These are phyloP conservation scores for Melikaiella ostensackeni DNA, from an alignment of 2,888 invertebrate species.

Conservation along the genomic window DNA sequence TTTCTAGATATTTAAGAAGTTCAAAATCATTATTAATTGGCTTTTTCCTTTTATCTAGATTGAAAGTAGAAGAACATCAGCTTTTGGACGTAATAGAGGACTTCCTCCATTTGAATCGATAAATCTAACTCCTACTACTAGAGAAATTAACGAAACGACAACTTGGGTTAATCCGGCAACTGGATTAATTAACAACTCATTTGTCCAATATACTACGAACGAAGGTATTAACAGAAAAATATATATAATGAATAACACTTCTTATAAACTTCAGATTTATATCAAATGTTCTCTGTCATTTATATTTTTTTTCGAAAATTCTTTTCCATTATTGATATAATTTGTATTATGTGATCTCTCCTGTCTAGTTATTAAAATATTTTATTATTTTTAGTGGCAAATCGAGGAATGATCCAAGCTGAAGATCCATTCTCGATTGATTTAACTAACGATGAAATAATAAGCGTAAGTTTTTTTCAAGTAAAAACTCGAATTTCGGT, in stretches of 20 bases:
- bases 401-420: background rate
- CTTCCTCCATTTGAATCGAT: background rate
- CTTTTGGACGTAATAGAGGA: background rate
- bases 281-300: too few relatives aligned
- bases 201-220: slow-evolving; percentile 77
- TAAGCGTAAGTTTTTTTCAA: background rate
- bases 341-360: slow-evolving; percentile 14
- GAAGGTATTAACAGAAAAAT: slow-evolving; percentile 51
- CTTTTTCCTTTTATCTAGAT: background rate
- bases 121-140: slow-evolving; percentile 71
- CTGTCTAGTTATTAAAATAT: slow-evolving; percentile 2
- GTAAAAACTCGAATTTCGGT: slow-evolving; percentile 79
- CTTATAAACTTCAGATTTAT: slow-evolving; percentile 23
- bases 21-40: background rate
- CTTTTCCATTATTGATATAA: too few relatives aligned
- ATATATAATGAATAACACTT: slow-evolving; percentile 16
- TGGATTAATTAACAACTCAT: slow-evolving; percentile 81
- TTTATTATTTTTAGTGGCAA: background rate
- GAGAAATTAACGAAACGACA: slow-evolving; percentile 78
- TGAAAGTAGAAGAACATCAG: background rate
- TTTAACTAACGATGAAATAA: background rate
- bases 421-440: background rate
- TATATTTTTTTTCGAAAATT: too few relatives aligned
- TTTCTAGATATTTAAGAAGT: too few relatives aligned
- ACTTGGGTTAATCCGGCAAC: slow-evolving; percentile 84